Base-by-base conservation (phyloP, 2,888 invertebrate species). In the Seira ritae region DNA sequence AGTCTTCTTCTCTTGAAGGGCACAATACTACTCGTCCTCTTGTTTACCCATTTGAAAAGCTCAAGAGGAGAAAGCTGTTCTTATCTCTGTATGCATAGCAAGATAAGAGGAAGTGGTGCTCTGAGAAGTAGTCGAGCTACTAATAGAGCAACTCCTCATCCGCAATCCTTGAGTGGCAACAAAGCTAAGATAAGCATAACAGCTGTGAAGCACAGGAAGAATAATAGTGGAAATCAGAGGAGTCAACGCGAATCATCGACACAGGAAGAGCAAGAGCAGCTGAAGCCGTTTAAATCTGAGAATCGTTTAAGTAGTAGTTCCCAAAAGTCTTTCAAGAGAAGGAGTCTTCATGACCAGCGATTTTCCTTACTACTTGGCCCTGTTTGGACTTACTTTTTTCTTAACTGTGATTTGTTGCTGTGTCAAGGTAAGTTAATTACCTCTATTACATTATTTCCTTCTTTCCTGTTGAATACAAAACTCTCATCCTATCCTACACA, bases 301-400 rank as follows among this genome's bases (percentile, higher is more conserved):
- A 46, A 46, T 15, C 23, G 2, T 46, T 46, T 46, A 17, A 73
- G 73, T 37, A 42, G 65, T 65, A 71, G 68, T 70, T 78, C 17
- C 75, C 79, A 80, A 71, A 71, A 80, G 84, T 84, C 84, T 84
- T 84, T 84, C 84, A 80, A 67, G 22, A 24, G 37, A 80, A 74
- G 84, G 72, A 79, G 78, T 86, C 86, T 87, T 87, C 85, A 87
- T 87, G 87, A 87, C 85, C 85, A 86, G 86, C 86, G 86, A 87
- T 77, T 87, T 87, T 77, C 87, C 87, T 55, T 87, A 87, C 85
- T 87, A 87, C 72, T 86, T 87, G 82, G 87, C 87, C 85, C 85
- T 86, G 74, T 87, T 87, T 86, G 87, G 87, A 87, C 87, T 87
- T 87, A 81, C 86, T 81, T 87, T 87, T 85, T 87, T 87, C 85